phyloP scores from a whole-genome alignment of 2,113 vertebrate species.

The Xiphias gladius region DNA sequence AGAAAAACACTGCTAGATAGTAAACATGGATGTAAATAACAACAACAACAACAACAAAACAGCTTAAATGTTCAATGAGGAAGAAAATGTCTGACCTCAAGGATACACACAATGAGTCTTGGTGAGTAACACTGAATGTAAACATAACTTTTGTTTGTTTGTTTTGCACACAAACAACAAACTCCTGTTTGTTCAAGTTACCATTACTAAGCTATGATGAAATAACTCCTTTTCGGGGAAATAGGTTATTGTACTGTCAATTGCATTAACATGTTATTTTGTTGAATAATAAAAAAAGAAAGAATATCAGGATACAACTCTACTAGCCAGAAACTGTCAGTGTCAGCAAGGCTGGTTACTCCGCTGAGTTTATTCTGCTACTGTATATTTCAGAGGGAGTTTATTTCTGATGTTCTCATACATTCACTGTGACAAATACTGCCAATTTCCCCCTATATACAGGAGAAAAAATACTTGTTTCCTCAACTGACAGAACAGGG shows the following conservation, averaged over 20 bases:
- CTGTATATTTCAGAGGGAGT: conserved; percentile 8
- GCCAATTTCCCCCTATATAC: background rate
- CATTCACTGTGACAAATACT: conserved; percentile 3
- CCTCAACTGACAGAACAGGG: conserved; percentile 33
- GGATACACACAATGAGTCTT: too few relatives aligned
- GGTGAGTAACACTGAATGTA: too few relatives aligned
- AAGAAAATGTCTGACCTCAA: too few relatives aligned
- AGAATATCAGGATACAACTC: background rate
- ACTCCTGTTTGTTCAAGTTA: too few relatives aligned
- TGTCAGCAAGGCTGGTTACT: background rate
- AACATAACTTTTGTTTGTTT: too few relatives aligned
- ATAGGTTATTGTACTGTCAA: background rate
- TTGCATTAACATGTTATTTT: background rate
- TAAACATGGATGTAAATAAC: too few relatives aligned
- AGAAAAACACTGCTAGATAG: too few relatives aligned
- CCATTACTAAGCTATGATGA: background rate
- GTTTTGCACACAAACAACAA: too few relatives aligned
- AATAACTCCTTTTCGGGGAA: background rate
- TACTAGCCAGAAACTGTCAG: background rate
- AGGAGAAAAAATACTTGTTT: conserved; percentile 12
- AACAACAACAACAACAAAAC: too few relatives aligned
- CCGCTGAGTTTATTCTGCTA: background rate
- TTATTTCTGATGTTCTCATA: conserved; percentile 16
- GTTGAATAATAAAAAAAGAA: too few relatives aligned
- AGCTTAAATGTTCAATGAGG: too few relatives aligned